phyloP scores from a whole-genome alignment of 2,113 vertebrate genomes.

The Okapia johnstoni region DNA sequence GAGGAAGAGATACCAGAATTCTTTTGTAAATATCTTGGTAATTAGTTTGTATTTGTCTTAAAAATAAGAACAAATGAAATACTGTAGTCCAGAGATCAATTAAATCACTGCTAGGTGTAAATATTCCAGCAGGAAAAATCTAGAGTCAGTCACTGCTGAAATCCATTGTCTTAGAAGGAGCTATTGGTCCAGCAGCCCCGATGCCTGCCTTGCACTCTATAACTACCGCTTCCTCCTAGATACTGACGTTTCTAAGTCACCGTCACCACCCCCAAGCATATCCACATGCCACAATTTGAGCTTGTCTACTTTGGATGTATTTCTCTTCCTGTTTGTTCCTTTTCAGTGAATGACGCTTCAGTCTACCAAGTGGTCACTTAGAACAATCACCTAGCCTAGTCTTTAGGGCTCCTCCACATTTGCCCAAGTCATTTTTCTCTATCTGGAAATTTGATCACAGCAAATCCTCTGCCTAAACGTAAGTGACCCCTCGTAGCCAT shows the following conservation, averaged over 20 bases:
- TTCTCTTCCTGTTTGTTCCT: neutral
- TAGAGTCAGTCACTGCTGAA: neutral
- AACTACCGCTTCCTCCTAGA: neutral
- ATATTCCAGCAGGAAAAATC: neutral
- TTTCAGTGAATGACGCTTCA: neutral
- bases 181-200: neutral
- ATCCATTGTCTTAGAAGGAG: neutral
- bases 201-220: neutral
- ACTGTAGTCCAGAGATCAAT: neutral
- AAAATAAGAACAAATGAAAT: neutral
- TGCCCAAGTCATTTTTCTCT: neutral
- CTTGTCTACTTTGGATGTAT: neutral
- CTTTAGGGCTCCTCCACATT: neutral
- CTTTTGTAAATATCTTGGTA: constrained; percentile 8
- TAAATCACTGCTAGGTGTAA: neutral
- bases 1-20: neutral
- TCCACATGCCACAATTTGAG: neutral
- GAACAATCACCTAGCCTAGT: neutral
- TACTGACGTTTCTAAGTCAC: neutral
- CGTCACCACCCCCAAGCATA: neutral
- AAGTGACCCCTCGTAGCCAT: neutral
- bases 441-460: neutral
- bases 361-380: neutral
- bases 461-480: neutral
- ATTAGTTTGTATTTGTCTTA: constrained; percentile 6